Conservation (phyloP, 92 coral and sea anemone species). For the Epizoanthus rinbou region DNA sequence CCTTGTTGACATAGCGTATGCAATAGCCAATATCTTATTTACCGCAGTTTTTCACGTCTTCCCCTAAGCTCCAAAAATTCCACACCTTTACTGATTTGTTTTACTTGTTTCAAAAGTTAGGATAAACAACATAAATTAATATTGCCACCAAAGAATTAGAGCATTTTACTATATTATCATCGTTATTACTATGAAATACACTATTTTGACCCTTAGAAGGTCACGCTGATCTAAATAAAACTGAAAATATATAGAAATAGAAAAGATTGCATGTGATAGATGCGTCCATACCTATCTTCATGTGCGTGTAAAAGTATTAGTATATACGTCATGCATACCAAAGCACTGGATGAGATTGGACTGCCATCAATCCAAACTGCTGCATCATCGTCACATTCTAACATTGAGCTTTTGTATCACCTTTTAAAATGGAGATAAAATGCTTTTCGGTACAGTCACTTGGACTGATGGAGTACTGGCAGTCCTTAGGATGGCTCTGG, state of each 20-base stretch:
- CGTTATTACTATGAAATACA: not conserved
- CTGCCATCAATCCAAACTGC: conserved; percentile 1
- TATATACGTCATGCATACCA: conserved; percentile 26
- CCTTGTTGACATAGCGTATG: not conserved
- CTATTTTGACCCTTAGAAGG: conserved; percentile 24
- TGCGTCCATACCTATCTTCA: not conserved
- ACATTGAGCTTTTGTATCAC: not conserved
- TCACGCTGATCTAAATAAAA: conserved; percentile 3
- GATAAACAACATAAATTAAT: not conserved
- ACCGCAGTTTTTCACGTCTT: conserved; percentile 43
- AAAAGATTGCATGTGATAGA: not conserved
- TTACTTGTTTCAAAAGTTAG: conserved; percentile 8
- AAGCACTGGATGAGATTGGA: conserved; percentile 24
- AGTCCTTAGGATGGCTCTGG: not conserved
- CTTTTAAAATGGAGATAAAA: not conserved
- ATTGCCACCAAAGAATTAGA: not conserved
- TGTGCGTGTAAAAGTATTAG: conserved; percentile 25
- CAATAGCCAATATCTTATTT: conserved; percentile 29
- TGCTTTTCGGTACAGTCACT: not conserved
- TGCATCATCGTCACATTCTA: conserved; percentile 35
- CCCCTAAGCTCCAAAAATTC: not conserved
- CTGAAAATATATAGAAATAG: conserved; percentile 4
- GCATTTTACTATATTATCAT: not conserved
- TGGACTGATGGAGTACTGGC: not conserved
- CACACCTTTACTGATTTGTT: not conserved